phyloP scores from a whole-genome alignment of 1,140 invertebrate genomes.

The Scylla paramamosain region DNA sequence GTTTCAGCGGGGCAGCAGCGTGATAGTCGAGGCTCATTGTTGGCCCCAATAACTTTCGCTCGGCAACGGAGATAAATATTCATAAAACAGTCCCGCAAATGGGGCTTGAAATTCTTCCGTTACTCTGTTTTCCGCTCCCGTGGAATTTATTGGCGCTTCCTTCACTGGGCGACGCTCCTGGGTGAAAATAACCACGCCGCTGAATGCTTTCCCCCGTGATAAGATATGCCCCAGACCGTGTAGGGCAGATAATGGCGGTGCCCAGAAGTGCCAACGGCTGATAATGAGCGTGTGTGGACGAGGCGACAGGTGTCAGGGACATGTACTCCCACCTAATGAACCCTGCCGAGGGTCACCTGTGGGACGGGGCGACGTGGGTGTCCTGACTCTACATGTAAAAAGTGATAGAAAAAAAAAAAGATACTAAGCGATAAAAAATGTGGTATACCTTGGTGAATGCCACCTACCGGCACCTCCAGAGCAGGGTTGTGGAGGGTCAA shows the following conservation, averaged over 20 bases:
- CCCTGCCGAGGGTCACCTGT: not conserved
- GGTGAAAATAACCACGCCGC: constrained; percentile 12
- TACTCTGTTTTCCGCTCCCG: constrained; percentile 28
- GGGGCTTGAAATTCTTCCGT: constrained; percentile 28
- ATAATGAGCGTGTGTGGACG: not conserved
- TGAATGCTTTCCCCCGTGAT: not conserved
- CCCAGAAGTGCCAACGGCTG: not conserved
- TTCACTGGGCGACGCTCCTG: not conserved
- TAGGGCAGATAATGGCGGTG: not conserved
- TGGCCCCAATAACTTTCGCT: constrained; percentile 6
- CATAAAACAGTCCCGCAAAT: constrained; percentile 45
- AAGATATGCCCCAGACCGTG: not conserved
- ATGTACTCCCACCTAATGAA: not conserved
- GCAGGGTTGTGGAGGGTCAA: not conserved
- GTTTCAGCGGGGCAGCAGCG: not conserved
- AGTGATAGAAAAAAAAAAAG: not conserved
- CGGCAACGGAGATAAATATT: not conserved
- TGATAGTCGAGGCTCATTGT: constrained; percentile 21
- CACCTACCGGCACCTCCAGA: not conserved
- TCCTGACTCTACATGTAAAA: too few species aligned
- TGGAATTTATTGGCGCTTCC: constrained; percentile 13
- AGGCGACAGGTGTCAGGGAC: not conserved
- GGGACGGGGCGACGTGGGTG: not conserved
- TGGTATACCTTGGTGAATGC: not conserved
- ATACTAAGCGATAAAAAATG: too few species aligned